Evolutionary conservation across 2,888 invertebrate species (phyloP).

Genomic region (Vesta saturnalis): DNA sequence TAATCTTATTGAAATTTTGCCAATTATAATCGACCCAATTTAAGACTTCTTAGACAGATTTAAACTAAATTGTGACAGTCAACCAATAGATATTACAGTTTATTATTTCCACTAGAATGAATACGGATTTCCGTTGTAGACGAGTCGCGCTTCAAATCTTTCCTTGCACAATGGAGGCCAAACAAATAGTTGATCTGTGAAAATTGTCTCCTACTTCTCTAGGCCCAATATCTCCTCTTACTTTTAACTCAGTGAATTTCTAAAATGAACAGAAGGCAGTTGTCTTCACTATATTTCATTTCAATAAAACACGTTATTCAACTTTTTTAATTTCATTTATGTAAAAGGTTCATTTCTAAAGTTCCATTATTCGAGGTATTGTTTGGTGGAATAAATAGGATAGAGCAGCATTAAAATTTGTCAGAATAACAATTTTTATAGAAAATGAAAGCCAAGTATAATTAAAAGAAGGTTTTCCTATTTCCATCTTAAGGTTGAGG

Average conservation of each 20-base stretch:
- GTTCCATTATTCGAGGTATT: not conserved
- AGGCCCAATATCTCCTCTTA: conserved; percentile 25
- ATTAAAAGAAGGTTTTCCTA: too few species aligned
- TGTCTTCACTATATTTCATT: conserved; percentile 1
- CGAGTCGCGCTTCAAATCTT: conserved; percentile 33
- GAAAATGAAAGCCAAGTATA: too few species aligned
- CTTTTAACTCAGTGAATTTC: conserved; percentile 18
- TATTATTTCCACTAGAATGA: conserved; percentile 48
- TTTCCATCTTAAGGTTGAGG: too few species aligned
- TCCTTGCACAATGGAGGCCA: conserved; percentile 30
- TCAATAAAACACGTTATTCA: not conserved
- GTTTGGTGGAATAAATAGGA: too few species aligned
- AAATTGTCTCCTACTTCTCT: conserved; percentile 30
- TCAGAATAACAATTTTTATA: too few species aligned
- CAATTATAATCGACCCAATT: conserved; percentile 16
- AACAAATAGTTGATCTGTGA: conserved; percentile 37
- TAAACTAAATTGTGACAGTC: conserved; percentile 42
- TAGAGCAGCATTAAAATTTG: too few species aligned
- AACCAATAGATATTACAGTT: conserved; percentile 47
- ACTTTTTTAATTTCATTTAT: too few species aligned
- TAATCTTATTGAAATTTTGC: conserved; percentile 1
- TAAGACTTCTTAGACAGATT: conserved; percentile 13
- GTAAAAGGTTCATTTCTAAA: not conserved
- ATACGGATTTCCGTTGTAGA: conserved; percentile 39
- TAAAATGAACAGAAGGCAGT: not conserved